A percentile compares a stretch with the other conserved stretches of the same genome.
These are phyloP conservation scores for Podotricha telesiphe DNA, from an alignment of 2,888 invertebrate genomes.

Conservation along the genomic window DNA sequence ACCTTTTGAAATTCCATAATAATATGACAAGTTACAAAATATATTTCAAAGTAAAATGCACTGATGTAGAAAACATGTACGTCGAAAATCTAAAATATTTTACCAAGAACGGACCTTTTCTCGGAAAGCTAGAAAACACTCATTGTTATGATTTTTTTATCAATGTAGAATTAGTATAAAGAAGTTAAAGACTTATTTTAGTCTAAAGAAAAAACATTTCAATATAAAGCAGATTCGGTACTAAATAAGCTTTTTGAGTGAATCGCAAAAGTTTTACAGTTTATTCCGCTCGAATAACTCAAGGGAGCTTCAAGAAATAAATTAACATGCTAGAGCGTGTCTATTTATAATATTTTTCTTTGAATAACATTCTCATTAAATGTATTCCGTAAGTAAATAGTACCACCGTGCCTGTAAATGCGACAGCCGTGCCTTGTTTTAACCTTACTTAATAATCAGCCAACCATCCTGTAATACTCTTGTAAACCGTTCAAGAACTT, in stretches of 20 bases:
- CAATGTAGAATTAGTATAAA: no score
- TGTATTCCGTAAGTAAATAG: no score
- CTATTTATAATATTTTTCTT: background rate
- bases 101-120: background rate
- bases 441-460: no score
- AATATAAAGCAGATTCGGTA: background rate
- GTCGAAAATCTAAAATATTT: background rate
- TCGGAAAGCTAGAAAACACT: background rate
- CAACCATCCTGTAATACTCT: no score
- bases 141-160: no score
- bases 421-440: no score
- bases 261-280: constrained; percentile 2
- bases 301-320: background rate
- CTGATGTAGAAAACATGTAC: background rate
- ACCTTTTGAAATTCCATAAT: no score
- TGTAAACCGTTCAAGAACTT: no score
- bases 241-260: background rate
- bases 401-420: no score
- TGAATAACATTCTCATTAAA: no score
- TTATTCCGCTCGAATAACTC: constrained; percentile 2
- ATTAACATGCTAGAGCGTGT: background rate
- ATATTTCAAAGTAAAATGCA: background rate
- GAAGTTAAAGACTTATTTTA: no score
- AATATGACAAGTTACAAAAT: no score
- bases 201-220: background rate